Conservation (phyloP, 2,888 invertebrate genomes). For the Griposia aprilina region DNA sequence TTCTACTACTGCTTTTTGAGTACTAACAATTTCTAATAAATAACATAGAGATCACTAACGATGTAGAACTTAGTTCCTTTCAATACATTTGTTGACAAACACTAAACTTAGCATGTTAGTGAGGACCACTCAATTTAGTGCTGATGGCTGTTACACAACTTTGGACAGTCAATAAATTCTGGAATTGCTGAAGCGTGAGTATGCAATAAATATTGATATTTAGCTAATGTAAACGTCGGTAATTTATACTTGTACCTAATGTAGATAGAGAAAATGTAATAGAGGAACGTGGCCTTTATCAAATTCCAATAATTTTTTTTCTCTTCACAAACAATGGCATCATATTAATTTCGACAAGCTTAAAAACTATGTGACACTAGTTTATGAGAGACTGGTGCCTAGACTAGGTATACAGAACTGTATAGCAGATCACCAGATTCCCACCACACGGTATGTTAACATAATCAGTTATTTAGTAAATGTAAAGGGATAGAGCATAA, state of each 20-base stretch:
- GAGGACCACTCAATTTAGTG: slow-evolving; percentile 15
- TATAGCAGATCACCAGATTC: too few species aligned
- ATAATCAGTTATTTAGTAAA: too few species aligned
- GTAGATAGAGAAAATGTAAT: neutral
- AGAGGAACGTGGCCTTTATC: neutral
- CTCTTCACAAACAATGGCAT: too few species aligned
- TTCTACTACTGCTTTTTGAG: neutral
- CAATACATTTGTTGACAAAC: slow-evolving; percentile 2
- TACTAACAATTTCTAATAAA: neutral
- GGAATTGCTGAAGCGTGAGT: slow-evolving; percentile 11
- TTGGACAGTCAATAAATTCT: slow-evolving; percentile 23
- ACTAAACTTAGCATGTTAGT: slow-evolving; percentile 31
- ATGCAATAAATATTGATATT: slow-evolving; percentile 27
- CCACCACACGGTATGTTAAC: too few species aligned
- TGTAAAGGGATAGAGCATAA: too few species aligned
- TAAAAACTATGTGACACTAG: too few species aligned
- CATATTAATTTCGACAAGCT: too few species aligned
- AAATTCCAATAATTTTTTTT: neutral
- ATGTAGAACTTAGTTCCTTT: neutral
- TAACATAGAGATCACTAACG: neutral
- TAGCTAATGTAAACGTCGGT: slow-evolving; percentile 5
- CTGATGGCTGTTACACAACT: slow-evolving; percentile 14
- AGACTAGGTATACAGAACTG: too few species aligned
- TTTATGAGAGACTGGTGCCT: too few species aligned
- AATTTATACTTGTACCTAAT: neutral